Conservation (phyloP, 2,888 invertebrate species). For the Scaptomyza cyrtandrae region DNA sequence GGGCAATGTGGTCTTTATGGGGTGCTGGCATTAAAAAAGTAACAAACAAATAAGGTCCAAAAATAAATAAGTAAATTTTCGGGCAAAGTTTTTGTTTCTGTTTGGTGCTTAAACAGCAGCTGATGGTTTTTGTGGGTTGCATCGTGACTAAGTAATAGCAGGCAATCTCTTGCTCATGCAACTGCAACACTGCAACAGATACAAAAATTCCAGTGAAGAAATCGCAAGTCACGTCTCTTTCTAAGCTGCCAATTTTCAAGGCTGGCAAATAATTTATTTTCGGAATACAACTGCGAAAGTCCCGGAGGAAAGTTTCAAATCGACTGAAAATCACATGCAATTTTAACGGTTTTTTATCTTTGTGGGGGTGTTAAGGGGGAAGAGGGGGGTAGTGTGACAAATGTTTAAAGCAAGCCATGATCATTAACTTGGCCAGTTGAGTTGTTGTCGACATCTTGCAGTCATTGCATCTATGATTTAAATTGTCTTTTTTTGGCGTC, state of each 20-base stretch:
- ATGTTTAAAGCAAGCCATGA: background rate
- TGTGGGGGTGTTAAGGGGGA: background rate
- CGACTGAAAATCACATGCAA: constrained; percentile 6
- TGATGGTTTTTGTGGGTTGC: constrained; percentile 28
- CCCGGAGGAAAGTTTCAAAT: constrained; percentile 47
- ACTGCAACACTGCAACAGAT: background rate
- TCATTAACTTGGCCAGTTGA: constrained; percentile 23
- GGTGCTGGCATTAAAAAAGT: background rate
- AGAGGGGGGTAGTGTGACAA: too few relatives aligned
- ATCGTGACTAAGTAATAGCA: constrained; percentile 53
- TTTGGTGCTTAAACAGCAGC: constrained; percentile 11
- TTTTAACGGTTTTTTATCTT: constrained; percentile 2
- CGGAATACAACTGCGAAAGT: constrained; percentile 64
- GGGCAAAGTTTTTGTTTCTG: background rate
- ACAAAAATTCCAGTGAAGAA: constrained; percentile 66
- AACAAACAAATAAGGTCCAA: constrained; percentile 14
- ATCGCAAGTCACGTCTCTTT: constrained; percentile 71
- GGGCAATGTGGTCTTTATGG: constrained; percentile 21
- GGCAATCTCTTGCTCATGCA: constrained; percentile 44
- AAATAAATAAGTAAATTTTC: constrained; percentile 2
- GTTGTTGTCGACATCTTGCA: background rate
- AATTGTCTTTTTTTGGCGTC: background rate
- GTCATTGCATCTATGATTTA: constrained; percentile 1
- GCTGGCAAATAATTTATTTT: constrained; percentile 70
- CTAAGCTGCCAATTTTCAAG: constrained; percentile 65